Conservation (phyloP, 2,113 vertebrate species). For the Candoia aspera region DNA sequence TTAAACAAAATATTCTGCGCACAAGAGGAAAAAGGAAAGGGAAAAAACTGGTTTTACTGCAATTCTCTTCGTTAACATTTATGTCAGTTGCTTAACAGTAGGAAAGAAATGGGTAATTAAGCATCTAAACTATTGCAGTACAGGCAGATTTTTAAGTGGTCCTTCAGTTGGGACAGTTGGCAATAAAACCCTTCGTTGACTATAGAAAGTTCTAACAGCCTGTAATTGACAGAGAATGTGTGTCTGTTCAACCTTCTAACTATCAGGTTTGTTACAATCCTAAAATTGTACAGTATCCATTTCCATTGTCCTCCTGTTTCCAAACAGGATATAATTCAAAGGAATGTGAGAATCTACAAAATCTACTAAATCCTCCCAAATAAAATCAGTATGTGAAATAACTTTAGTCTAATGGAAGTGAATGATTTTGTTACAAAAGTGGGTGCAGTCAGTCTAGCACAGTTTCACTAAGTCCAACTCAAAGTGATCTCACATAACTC, state of each 20-base stretch:
- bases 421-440: too few species aligned
- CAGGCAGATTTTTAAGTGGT: neutral
- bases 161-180: neutral
- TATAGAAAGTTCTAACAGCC: neutral
- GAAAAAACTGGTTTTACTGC: neutral
- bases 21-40: neutral
- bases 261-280: neutral
- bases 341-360: neutral
- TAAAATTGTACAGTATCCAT: neutral
- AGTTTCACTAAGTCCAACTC: neutral
- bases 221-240: neutral
- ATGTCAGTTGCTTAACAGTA: neutral
- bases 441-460: neutral
- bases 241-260: neutral
- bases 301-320: neutral
- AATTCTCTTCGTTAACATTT: neutral
- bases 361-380: neutral
- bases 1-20: neutral
- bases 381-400: neutral
- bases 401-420: neutral
- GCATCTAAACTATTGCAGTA: neutral
- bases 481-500: neutral
- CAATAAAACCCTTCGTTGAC: neutral
- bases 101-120: neutral
- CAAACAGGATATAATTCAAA: neutral